Base-by-base conservation (phyloP, 2,113 vertebrate genomes). In the Poicephalus gulielmi region DNA sequence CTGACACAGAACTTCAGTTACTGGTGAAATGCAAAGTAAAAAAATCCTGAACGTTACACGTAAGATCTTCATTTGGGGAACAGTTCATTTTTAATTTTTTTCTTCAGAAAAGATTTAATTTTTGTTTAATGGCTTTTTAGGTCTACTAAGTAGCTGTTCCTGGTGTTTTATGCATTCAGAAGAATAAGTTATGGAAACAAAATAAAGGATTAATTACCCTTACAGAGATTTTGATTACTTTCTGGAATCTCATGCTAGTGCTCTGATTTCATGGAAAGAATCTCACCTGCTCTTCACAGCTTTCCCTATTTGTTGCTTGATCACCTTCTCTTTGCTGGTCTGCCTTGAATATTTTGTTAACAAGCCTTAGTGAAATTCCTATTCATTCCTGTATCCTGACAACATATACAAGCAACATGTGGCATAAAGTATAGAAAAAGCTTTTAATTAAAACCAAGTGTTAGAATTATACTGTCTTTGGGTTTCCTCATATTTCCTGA, bases 401-500 rank as follows among this genome's bases (percentile, higher is more conserved):
- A 81, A 82, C 73, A 62, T 64, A 76, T 69, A 86, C 69, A 94
- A 87, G 50, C 66, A 94, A 84, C 90, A 88, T 82, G 49, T 91
- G 86, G 69, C 31, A 82, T 43, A 86, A 87, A 27, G 62, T 79
- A 53, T 84, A 92, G 64, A 74, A 90, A 85, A 86, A 76, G 35
- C 27, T 92, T 89, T 82, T 92, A 89, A 94, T 94, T 89, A 91
- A 94, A 95, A 88, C 31, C 66, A 82, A 93, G 92, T 76, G 77
- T 59, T 82, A 84, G 46, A 93, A 91, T 86, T 89, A 68, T 9
- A 62, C 30, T 70, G 37, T 77, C 77, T 86, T 86, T 43, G 1
- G 4, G 19, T 92, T 82, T 84, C 55, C 47, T 93, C 20, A 20
- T 22, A 47, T 86, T 93, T 88, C 69, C 80, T 76, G 57, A 35